Conservation (phyloP, 2,888 invertebrate genomes). For the Poecilobothrus nobilitatus region DNA sequence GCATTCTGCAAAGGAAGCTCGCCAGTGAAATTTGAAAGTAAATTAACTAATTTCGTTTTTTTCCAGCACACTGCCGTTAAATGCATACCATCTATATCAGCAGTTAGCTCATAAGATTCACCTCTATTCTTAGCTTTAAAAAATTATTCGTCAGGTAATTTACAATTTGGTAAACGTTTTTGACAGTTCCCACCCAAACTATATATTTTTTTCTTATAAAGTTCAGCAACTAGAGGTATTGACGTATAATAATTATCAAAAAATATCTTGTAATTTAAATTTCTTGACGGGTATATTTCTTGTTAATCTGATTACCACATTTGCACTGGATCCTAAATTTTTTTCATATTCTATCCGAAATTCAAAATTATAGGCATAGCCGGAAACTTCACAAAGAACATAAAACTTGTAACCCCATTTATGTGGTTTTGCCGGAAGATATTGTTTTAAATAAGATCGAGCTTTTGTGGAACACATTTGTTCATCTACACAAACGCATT, state of each 20-base stretch:
- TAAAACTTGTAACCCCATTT: constrained; percentile 27
- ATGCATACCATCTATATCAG: too few species aligned
- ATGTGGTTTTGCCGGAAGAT: constrained; percentile 26
- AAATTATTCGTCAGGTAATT: constrained; percentile 12
- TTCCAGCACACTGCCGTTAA: neutral
- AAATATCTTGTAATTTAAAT: too few species aligned
- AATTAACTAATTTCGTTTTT: too few species aligned
- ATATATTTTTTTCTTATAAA: constrained; percentile 17
- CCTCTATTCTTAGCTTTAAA: too few species aligned
- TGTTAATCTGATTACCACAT: too few species aligned
- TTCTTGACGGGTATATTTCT: too few species aligned
- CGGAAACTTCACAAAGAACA: constrained; percentile 25
- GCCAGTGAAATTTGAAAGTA: constrained; percentile 20
- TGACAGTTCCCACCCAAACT: constrained; percentile 2
- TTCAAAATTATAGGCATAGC: constrained; percentile 25
- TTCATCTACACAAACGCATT: constrained; percentile 23
- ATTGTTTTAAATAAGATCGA: constrained; percentile 24
- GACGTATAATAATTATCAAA: too few species aligned
- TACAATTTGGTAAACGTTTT: constrained; percentile 12
- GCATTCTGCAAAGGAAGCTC: constrained; percentile 16
- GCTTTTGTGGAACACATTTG: constrained; percentile 10
- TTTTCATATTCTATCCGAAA: constrained; percentile 20
- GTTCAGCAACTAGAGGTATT: too few species aligned
- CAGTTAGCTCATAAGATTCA: too few species aligned
- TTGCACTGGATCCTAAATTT: neutral